Conservation (phyloP, 2,113 vertebrate genomes). For the Charina bottae region DNA sequence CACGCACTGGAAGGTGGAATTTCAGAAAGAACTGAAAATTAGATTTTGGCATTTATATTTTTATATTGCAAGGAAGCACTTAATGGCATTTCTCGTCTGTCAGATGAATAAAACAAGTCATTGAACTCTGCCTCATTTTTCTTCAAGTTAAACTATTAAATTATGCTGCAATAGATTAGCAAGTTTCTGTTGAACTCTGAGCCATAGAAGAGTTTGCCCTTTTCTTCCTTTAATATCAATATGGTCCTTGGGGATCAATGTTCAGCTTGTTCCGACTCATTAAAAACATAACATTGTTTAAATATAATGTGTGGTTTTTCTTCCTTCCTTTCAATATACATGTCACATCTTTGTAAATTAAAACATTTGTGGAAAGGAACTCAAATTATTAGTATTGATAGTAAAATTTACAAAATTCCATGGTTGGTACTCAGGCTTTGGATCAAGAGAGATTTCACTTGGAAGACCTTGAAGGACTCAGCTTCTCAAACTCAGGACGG, state of each 20-base stretch:
- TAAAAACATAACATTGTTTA: neutral
- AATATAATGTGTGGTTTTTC: neutral
- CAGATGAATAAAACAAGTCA: neutral
- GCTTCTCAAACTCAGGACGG: neutral
- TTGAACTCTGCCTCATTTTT: slow-evolving; percentile 34
- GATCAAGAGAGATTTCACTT: neutral
- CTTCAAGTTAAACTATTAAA: slow-evolving; percentile 5
- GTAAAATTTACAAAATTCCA: neutral
- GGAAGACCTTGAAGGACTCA: neutral
- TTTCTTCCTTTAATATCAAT: neutral
- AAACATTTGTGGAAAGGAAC: neutral
- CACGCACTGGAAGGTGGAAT: neutral
- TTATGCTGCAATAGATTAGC: neutral
- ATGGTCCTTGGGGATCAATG: slow-evolving; percentile 7
- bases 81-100: slow-evolving; percentile 13
- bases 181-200: slow-evolving; percentile 16
- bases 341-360: neutral
- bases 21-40: slow-evolving; percentile 31
- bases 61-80: neutral
- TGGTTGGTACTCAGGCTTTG: neutral
- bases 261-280: neutral
- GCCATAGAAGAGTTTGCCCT: accelerated
- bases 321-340: neutral
- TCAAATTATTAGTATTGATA: neutral
- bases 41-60: slow-evolving; percentile 2